A percentile compares a stretch with the other conserved stretches of the same genome.
These are phyloP conservation scores for Sebastes matsubarae DNA, from an alignment of 2,797 vertebrate species.

Conservation along the genomic window DNA sequence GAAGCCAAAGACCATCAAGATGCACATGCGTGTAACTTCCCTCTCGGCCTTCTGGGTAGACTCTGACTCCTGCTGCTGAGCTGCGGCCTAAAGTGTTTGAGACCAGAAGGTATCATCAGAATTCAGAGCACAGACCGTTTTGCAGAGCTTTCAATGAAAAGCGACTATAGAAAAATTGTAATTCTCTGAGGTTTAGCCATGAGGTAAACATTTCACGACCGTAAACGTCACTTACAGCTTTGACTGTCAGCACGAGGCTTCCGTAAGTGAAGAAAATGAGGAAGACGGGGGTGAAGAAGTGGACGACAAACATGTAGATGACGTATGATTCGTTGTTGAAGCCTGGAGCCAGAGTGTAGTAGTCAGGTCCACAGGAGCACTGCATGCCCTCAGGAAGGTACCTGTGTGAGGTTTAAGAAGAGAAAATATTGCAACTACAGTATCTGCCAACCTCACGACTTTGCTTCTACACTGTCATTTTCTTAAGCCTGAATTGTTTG, in stretches of 20 bases:
- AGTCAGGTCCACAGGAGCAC: constrained; percentile 26
- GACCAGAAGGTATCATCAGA: background rate
- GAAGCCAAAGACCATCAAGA: constrained; percentile 86
- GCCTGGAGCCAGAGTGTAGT: constrained; percentile 71
- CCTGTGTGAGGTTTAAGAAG: background rate
- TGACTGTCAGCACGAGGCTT: constrained; percentile 82
- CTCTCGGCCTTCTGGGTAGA: constrained; percentile 87
- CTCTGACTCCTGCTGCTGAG: constrained; percentile 86
- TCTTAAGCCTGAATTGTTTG: background rate
- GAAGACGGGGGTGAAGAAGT: constrained; percentile 76
- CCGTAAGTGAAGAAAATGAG: constrained; percentile 84
- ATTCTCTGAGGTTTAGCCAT: background rate
- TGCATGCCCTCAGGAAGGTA: constrained; percentile 1
- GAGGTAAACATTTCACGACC: too few relatives aligned
- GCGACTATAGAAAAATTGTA: too few relatives aligned
- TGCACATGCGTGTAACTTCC: constrained; percentile 87
- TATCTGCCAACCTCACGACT: background rate
- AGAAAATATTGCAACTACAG: background rate
- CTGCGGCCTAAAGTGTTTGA: constrained; percentile 77
- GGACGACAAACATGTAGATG: constrained; percentile 78
- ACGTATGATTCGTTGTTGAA: constrained; percentile 84
- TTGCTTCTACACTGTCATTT: background rate
- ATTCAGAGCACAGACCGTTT: background rate
- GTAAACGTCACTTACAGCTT: constrained; percentile 27
- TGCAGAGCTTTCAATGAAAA: too few relatives aligned